Percentiles rank a stretch among this genome's conserved stretches.
These are phyloP conservation scores for Aphis craccivora DNA, from an alignment of 1,140 invertebrate species.

Conservation along the genomic window DNA sequence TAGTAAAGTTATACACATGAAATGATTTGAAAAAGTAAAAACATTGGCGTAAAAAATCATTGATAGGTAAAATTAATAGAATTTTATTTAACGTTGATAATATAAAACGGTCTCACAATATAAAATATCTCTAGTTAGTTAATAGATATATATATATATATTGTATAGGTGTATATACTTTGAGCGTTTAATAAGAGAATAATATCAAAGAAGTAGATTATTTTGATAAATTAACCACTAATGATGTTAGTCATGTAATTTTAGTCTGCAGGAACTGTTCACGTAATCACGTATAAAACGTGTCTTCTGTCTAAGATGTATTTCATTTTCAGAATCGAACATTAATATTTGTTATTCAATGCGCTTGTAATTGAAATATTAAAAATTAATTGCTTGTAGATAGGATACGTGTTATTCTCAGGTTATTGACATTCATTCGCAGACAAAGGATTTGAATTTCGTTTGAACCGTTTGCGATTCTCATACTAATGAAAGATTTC, in stretches of 20 bases:
- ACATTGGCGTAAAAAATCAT: too few species aligned
- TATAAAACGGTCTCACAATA: too few species aligned
- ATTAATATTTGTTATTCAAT: neutral
- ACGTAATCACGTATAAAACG: neutral
- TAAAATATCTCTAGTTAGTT: too few species aligned
- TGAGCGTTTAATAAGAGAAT: too few species aligned
- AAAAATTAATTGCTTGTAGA: neutral
- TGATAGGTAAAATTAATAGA: too few species aligned
- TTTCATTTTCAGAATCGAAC: neutral
- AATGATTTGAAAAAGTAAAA: too few species aligned
- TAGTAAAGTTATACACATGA: too few species aligned
- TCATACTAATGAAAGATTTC: neutral
- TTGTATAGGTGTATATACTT: too few species aligned
- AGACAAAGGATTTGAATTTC: neutral
- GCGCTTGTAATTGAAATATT: neutral
- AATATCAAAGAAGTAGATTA: too few species aligned
- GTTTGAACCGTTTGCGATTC: neutral
- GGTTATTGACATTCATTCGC: neutral
- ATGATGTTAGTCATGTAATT: neutral
- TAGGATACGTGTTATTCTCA: neutral
- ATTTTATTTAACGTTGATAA: too few species aligned
- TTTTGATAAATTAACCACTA: too few species aligned
- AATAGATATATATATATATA: too few species aligned
- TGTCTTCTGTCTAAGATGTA: neutral
- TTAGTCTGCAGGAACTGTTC: neutral